phyloP scores from a whole-genome alignment of 2,113 vertebrate genomes.

The Zootoca vivipara region DNA sequence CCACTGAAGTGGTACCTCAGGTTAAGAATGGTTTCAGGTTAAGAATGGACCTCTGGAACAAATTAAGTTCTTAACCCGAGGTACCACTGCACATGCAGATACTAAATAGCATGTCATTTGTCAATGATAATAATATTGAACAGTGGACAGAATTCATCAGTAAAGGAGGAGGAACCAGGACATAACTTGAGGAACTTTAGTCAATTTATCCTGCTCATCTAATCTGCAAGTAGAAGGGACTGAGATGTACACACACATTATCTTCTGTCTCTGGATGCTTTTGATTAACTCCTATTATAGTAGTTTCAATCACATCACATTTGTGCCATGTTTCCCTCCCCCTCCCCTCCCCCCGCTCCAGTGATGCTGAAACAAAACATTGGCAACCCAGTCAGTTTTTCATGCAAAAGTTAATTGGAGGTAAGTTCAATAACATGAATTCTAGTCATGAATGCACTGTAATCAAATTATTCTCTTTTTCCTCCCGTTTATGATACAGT shows the following conservation, averaged over 20 bases:
- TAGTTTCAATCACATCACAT: slow-evolving; percentile 5
- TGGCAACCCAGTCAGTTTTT: slow-evolving; percentile 26
- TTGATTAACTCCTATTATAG: slow-evolving; percentile 41
- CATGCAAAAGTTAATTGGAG: slow-evolving; percentile 30
- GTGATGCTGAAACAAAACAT: slow-evolving; percentile 48
- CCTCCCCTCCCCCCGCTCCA: slow-evolving; percentile 46
- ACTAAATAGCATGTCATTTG: too few species aligned
- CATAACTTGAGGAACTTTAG: neutral
- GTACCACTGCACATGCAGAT: too few species aligned
- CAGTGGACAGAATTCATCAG: neutral
- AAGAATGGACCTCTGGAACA: too few species aligned
- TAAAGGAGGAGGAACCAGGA: neutral
- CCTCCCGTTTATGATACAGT: slow-evolving; percentile 49
- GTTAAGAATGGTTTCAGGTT: too few species aligned
- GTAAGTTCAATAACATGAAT: slow-evolving; percentile 41
- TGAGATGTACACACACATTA: neutral
- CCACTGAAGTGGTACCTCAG: too few species aligned
- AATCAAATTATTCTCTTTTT: slow-evolving; percentile 55
- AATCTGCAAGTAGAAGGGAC: neutral
- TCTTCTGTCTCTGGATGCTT: neutral
- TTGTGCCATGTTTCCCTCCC: slow-evolving; percentile 18
- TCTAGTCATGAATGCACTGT: slow-evolving; percentile 46
- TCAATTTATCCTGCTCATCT: slow-evolving; percentile 20
- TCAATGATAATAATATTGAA: too few species aligned
- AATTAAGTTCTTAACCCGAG: too few species aligned